phyloP scores from a whole-genome alignment of 2,797 vertebrate genomes.

The Clarias laeviceps region DNA sequence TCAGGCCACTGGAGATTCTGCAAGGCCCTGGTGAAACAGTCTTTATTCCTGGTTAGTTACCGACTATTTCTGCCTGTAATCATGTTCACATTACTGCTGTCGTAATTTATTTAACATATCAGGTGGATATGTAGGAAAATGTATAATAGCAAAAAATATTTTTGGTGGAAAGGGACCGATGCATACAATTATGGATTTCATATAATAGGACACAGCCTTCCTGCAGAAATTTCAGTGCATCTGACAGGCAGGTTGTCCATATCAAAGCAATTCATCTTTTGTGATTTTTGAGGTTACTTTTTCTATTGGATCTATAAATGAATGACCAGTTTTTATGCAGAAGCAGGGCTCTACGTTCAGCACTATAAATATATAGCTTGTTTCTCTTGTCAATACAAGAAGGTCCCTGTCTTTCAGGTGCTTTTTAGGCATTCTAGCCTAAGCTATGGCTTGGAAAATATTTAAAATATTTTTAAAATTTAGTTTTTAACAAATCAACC shows the following conservation, averaged over 20 bases:
- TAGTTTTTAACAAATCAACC: not conserved
- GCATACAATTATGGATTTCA: not conserved
- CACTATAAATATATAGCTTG: too few species aligned
- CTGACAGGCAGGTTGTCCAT: not conserved
- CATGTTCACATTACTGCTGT: not conserved
- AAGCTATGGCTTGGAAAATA: not conserved
- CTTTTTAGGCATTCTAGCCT: not conserved
- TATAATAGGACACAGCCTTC: too few species aligned
- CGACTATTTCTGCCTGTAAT: not conserved
- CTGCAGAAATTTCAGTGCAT: not conserved
- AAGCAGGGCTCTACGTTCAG: too few species aligned
- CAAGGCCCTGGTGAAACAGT: slow-evolving; percentile 95
- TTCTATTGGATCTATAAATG: not conserved
- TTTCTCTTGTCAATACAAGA: not conserved
- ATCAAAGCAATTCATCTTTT: not conserved
- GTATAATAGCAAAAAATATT: not conserved
- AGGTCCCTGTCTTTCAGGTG: not conserved
- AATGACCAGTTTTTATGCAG: too few species aligned
- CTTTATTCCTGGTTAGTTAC: slow-evolving; percentile 90
- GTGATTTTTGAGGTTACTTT: not conserved
- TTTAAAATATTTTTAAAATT: too few species aligned
- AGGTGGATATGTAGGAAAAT: not conserved
- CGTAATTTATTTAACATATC: not conserved
- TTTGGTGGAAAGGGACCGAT: not conserved
- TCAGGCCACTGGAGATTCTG: slow-evolving; percentile 91